Conservation (phyloP, 2,113 vertebrate species). For the Zosterops japonicus region DNA sequence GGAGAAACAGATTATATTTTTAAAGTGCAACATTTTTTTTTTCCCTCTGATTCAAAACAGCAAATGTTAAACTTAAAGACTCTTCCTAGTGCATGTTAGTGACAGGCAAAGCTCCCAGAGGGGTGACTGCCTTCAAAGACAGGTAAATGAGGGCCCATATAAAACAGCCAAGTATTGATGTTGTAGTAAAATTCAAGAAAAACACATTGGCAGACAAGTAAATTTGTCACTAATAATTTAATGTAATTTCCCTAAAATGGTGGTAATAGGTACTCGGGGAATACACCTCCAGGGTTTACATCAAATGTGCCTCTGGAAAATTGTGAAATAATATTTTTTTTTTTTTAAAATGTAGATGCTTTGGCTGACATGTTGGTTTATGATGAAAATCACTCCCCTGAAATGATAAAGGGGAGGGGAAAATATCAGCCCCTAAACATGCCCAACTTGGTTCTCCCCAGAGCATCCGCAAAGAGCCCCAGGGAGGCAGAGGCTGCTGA, state of each 20-base stretch:
- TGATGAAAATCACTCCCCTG: slow-evolving; percentile 74
- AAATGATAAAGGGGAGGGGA: slow-evolving; percentile 65
- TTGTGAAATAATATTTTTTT: slow-evolving; percentile 70
- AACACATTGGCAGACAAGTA: slow-evolving; percentile 86
- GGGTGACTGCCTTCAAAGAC: slow-evolving; percentile 80
- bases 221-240: slow-evolving; percentile 88
- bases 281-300: slow-evolving; percentile 83
- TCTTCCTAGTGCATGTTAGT: slow-evolving; percentile 71
- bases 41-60: slow-evolving; percentile 71
- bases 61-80: slow-evolving; percentile 74
- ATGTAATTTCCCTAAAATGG: slow-evolving; percentile 86
- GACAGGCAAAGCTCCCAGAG: slow-evolving; percentile 80
- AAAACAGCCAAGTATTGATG: slow-evolving; percentile 84
- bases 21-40: slow-evolving; percentile 73
- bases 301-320: slow-evolving; percentile 79
- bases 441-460: neutral
- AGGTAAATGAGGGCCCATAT: slow-evolving; percentile 80
- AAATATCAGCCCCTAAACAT: slow-evolving; percentile 16
- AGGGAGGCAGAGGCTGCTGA: neutral
- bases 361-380: slow-evolving; percentile 80
- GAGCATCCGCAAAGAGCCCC: slow-evolving; percentile 16
- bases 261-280: slow-evolving; percentile 83
- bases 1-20: slow-evolving; percentile 55
- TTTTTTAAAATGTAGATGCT: slow-evolving; percentile 73
- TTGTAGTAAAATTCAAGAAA: slow-evolving; percentile 85